Evolutionary conservation across 2,113 vertebrate species (phyloP).

Genomic region (Pelodiscus sinensis): DNA sequence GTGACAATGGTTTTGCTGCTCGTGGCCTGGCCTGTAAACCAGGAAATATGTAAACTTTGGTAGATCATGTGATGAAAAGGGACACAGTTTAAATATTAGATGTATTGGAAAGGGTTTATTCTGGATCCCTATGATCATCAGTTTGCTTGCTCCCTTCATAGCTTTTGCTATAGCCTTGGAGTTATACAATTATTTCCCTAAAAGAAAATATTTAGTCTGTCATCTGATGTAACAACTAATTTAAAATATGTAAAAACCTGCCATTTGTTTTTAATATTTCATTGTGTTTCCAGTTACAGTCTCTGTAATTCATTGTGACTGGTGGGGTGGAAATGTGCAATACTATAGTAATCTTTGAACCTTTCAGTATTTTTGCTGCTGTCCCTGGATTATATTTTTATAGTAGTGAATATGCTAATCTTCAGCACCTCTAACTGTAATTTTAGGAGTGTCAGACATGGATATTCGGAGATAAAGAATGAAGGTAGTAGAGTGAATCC

Average conservation of each 20-base stretch:
- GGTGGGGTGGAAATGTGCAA: background rate
- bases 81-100: background rate
- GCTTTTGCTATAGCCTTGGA: background rate
- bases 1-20: background rate
- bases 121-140: slow-evolving; percentile 18
- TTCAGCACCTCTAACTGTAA: slow-evolving; percentile 46
- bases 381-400: slow-evolving; percentile 35
- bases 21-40: background rate
- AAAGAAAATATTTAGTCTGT: slow-evolving; percentile 34
- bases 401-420: background rate
- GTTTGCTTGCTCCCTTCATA: slow-evolving; percentile 22
- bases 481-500: slow-evolving; percentile 54
- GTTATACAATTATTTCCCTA: slow-evolving; percentile 35
- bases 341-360: background rate
- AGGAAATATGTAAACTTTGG: background rate
- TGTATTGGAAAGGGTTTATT: slow-evolving; percentile 48
- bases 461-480: slow-evolving; percentile 70
- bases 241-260: background rate
- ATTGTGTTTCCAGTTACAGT: too few relatives aligned
- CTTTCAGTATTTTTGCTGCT: slow-evolving; percentile 7
- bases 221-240: slow-evolving; percentile 13
- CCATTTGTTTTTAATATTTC: background rate
- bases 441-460: slow-evolving; percentile 58
- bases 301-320: background rate
- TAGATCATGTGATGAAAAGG: slow-evolving; percentile 26